Percentiles rank a stretch among this genome's conserved stretches.
phyloP scores from a whole-genome alignment of 1,140 invertebrate species.

The Sitobion miscanthi region DNA sequence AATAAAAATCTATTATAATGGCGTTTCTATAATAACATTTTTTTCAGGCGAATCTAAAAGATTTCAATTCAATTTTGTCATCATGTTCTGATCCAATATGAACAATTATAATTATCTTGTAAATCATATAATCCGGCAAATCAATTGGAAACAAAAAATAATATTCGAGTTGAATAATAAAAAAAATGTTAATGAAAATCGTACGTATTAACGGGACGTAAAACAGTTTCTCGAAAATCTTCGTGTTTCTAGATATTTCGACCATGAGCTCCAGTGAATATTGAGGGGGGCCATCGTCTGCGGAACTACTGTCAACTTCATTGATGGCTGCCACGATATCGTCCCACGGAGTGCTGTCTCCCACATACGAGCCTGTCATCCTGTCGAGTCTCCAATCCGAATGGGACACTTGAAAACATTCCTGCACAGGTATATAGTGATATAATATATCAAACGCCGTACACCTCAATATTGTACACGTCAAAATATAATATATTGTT shows the following conservation, averaged over 20 bases:
- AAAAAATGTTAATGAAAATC: background rate
- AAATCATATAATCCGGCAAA: background rate
- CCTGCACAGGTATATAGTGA: background rate
- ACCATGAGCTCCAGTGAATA: background rate
- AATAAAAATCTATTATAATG: background rate
- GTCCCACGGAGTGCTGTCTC: background rate
- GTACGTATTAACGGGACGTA: slow-evolving; percentile 22
- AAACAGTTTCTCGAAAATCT: background rate
- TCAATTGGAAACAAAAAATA: background rate
- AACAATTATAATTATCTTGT: background rate
- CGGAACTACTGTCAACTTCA: no score
- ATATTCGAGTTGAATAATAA: background rate
- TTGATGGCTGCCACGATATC: background rate
- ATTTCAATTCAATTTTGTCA: background rate
- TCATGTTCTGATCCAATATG: background rate
- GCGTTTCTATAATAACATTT: background rate
- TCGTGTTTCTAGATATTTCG: slow-evolving; percentile 40
- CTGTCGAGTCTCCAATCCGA: slow-evolving; percentile 20
- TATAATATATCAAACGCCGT: background rate
- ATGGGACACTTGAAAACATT: background rate
- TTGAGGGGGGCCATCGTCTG: background rate
- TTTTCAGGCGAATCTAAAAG: background rate
- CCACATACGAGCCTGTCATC: background rate
- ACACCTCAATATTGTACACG: background rate
- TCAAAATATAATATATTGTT: background rate